Evolutionary conservation across 2,888 invertebrate genomes (phyloP), one percentile per base, ranked within the genome.

Genomic region (Aplocera efformata): DNA sequence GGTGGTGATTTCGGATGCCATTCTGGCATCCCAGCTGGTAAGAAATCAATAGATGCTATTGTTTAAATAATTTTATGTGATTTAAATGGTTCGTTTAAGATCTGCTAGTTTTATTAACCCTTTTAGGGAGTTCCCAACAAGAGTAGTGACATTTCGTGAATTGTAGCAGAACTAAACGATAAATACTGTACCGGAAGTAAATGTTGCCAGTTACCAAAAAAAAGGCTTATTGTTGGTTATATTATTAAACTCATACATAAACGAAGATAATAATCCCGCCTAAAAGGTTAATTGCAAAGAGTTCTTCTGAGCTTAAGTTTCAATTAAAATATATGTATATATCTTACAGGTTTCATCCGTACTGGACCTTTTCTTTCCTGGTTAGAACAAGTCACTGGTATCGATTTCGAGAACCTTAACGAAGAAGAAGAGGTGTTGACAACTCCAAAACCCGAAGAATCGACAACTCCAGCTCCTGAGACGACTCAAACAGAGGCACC

Each of bases 1-100:
- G 76, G 77, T 5, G 77, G 71, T 1, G 25, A 56, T 9, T 67
- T 51, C 32, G 88, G 88, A 10, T 88, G 88, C 63, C 85, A 85
- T 45, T 81, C 84, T 1, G 84, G 80, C 1, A 43, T 74, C 0
- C 83, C 84, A 9, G 81, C 66, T 25, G 85, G 85, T 85, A 60
- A 51, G 41, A 39, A 27, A 10, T 13, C 11, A 11, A n/a, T 25
- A 4, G 1, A 8, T 1, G 25, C 2, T 10, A 25, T 8, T 1
- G 7, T 6, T 1, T n/a, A 6, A 17, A 17, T 3, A 17, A n/a
- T n/a, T n/a, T n/a, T n/a, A n/a, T n/a, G n/a, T n/a, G n/a, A n/a
- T n/a, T n/a, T n/a, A n/a, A n/a, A n/a, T n/a, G n/a, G n/a, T n/a
- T n/a, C n/a, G n/a, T n/a, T n/a, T n/a, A n/a, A n/a, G n/a, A n/a